These are phyloP conservation scores for Microcaecilia unicolor DNA, from an alignment of 2,797 vertebrate genomes.

Conservation along the genomic window DNA sequence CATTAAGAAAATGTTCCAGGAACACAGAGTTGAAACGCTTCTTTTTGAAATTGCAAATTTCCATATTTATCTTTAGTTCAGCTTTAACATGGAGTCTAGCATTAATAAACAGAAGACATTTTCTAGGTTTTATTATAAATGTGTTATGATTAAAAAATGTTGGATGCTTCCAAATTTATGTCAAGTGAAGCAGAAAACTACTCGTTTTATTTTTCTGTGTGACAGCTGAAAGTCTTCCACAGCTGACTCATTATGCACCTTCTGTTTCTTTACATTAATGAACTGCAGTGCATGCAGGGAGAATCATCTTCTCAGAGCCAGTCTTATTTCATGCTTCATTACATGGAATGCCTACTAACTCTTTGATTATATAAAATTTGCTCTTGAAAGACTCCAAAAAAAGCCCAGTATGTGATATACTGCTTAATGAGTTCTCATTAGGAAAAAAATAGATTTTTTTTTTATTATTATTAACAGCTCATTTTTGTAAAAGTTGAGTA, in stretches of 20 bases:
- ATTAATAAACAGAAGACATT: too few species aligned
- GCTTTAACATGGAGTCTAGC: too few species aligned
- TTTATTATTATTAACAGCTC: conserved; percentile 6
- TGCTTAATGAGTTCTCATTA: conserved; percentile 17
- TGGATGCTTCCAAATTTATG: conserved; percentile 1
- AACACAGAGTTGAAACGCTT: too few species aligned
- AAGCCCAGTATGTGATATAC: conserved; percentile 5
- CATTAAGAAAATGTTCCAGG: too few species aligned
- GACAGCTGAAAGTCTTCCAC: not conserved
- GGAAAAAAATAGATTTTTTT: conserved; percentile 7
- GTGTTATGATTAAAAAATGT: not conserved
- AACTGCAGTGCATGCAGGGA: not conserved
- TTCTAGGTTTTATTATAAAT: too few species aligned
- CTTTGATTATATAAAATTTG: conserved; percentile 22
- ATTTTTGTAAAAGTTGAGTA: too few species aligned
- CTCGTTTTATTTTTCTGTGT: not conserved
- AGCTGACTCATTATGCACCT: conserved; percentile 10
- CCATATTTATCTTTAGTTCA: too few species aligned
- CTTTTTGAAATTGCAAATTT: too few species aligned
- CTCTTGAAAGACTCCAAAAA: conserved; percentile 3
- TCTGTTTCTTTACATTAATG: conserved; percentile 18
- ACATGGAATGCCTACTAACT: conserved; percentile 15
- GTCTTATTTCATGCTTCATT: conserved; percentile 19
- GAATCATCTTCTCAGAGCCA: conserved; percentile 5
- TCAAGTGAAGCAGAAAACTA: not conserved